A percentile compares a stretch with the other conserved stretches of the same genome.
phyloP scores from a whole-genome alignment of 2,113 vertebrate species.

The Oriolus oriolus region DNA sequence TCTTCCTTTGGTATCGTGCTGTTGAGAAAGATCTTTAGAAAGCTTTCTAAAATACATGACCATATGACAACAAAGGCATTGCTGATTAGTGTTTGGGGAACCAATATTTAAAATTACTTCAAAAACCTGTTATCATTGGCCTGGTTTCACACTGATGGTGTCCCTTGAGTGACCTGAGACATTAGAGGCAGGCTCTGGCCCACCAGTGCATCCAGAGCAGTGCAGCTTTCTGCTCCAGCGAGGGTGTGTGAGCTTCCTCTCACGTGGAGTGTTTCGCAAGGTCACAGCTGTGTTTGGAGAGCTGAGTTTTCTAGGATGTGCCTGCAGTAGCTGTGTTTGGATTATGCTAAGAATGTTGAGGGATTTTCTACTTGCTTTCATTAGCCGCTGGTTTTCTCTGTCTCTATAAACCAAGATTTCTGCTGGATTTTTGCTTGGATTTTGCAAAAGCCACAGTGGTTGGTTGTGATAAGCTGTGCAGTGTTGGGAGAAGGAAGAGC shows the following conservation, averaged over 20 bases:
- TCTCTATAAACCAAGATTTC: background rate
- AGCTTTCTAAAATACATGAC: background rate
- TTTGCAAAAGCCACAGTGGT: background rate
- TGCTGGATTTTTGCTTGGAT: background rate
- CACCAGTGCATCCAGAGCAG: background rate
- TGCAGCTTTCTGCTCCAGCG: background rate
- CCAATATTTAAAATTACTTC: background rate
- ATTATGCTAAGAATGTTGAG: background rate
- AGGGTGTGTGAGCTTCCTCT: background rate
- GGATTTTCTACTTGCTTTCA: background rate
- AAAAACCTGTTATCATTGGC: background rate
- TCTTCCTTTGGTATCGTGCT: background rate
- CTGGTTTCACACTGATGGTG: background rate
- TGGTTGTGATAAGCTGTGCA: background rate
- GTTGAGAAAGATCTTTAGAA: background rate
- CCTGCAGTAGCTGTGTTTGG: background rate
- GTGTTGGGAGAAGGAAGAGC: background rate
- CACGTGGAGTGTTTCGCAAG: accelerated
- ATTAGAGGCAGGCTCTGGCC: background rate
- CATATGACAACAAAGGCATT: background rate
- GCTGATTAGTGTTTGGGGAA: background rate
- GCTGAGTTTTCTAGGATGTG: background rate
- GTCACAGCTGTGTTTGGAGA: background rate
- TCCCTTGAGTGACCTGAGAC: background rate
- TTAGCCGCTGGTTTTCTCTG: background rate